A percentile compares a stretch with the other conserved stretches of the same genome.
Evolutionary conservation across 2,113 vertebrate species (phyloP).

Genomic region (Toxostoma redivivum): DNA sequence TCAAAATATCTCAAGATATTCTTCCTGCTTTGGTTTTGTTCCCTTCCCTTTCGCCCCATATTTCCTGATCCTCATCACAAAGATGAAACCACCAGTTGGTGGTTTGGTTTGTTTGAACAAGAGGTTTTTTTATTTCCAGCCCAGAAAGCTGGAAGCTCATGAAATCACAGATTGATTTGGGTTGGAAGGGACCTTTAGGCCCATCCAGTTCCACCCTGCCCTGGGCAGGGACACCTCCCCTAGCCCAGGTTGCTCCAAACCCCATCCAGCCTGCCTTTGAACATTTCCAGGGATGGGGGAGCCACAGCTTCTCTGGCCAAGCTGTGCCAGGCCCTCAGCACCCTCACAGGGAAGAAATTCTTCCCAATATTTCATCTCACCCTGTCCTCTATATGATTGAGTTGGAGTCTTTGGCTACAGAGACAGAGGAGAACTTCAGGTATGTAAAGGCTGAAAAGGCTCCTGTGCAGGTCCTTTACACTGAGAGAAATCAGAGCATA

Average conservation of each 20-base stretch:
- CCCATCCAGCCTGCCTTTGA: not conserved
- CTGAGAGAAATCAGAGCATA: not conserved
- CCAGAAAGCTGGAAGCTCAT: not conserved
- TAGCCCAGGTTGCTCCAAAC: not conserved
- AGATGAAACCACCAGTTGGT: not conserved
- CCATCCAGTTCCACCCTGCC: not conserved
- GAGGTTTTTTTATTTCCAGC: not conserved
- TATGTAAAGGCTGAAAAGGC: not conserved
- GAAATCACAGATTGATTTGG: not conserved
- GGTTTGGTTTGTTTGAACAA: not conserved
- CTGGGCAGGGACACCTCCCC: not conserved
- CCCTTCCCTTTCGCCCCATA: accelerated
- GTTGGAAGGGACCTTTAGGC: not conserved
- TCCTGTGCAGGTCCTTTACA: not conserved
- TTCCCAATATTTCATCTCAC: not conserved
- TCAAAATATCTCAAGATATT: not conserved
- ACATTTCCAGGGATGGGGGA: not conserved
- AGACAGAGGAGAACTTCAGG: not conserved
- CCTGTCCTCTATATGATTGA: not conserved
- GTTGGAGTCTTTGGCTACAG: not conserved
- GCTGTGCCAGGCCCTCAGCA: not conserved
- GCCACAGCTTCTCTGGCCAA: not conserved
- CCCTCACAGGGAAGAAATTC: not conserved
- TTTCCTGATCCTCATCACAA: not conserved
- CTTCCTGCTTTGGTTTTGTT: not conserved